These are phyloP conservation scores for Carcina quercana DNA, from an alignment of 2,888 invertebrate species.

Conservation along the genomic window DNA sequence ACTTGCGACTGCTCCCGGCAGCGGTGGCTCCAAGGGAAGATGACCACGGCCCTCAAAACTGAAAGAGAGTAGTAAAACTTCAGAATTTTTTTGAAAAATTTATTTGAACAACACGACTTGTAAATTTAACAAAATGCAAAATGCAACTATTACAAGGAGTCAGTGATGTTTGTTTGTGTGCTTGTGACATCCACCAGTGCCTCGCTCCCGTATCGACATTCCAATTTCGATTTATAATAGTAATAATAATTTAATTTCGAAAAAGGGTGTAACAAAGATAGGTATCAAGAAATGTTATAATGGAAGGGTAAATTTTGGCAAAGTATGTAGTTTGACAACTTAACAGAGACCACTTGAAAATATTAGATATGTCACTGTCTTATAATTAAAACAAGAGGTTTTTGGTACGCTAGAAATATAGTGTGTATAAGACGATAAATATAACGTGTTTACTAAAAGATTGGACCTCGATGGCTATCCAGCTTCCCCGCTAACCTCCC, in stretches of 20 bases:
- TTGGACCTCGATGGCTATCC: no score
- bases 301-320: constrained; percentile 64
- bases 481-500: no score
- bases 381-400: no score
- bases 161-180: constrained; percentile 31
- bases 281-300: constrained; percentile 42
- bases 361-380: no score
- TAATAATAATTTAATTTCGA: constrained; percentile 25
- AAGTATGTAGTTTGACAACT: constrained; percentile 19
- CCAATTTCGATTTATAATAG: no score
- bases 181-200: constrained; percentile 12
- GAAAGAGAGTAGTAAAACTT: constrained; percentile 3
- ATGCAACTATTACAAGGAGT: constrained; percentile 57
- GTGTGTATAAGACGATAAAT: no score
- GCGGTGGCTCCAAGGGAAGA: no score
- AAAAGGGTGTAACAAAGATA: constrained; percentile 43
- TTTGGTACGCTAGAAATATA: no score
- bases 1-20: no score
- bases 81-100: constrained; percentile 36
- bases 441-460: no score
- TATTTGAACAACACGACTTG: constrained; percentile 69
- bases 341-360: no score
- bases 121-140: constrained; percentile 71
- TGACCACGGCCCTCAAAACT: background rate
- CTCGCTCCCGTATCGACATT: constrained; percentile 12